phyloP scores from a whole-genome alignment of 2,797 vertebrate genomes.

The Heliangelus exortis region DNA sequence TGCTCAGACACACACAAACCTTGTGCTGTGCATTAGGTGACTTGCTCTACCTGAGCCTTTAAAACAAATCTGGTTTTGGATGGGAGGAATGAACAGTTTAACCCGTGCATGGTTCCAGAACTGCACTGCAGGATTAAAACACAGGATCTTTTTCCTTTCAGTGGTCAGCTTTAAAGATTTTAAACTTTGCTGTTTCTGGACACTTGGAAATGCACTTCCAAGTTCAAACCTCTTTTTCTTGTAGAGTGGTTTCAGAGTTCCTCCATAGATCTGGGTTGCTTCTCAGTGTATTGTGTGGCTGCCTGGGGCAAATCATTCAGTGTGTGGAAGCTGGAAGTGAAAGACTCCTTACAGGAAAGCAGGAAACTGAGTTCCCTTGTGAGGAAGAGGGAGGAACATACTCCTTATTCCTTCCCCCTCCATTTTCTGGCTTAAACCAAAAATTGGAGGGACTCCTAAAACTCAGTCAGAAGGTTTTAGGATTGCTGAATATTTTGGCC shows the following conservation, averaged over 20 bases:
- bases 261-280: neutral
- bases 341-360: neutral
- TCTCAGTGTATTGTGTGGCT: neutral
- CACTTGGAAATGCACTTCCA: neutral
- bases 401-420: neutral
- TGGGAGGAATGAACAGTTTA: neutral
- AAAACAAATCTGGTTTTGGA: neutral
- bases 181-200: neutral
- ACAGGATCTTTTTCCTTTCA: neutral
- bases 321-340: neutral
- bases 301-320: neutral
- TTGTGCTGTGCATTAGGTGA: neutral
- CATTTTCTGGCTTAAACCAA: neutral
- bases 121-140: neutral
- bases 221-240: neutral
- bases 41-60: neutral
- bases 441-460: neutral
- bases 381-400: neutral
- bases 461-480: neutral
- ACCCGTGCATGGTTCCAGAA: neutral
- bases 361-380: neutral
- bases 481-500: neutral
- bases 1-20: rapidly evolving
- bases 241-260: neutral
- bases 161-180: neutral